Evolutionary conservation across 2,113 vertebrate species (phyloP).

Genomic region (Phylloscopus whistleri): DNA sequence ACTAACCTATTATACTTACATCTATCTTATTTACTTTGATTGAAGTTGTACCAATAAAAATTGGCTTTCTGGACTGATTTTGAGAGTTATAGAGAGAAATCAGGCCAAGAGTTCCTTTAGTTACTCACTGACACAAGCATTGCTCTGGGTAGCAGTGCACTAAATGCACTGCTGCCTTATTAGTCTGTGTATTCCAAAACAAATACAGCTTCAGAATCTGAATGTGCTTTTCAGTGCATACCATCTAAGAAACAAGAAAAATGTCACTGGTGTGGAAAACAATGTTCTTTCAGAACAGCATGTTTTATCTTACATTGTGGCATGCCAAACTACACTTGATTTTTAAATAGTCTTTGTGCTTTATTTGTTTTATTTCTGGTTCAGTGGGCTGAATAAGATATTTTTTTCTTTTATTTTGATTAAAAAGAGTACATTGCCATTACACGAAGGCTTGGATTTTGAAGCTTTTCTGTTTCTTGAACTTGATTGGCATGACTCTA

Average conservation of each 20-base stretch:
- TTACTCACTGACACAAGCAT: not conserved
- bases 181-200: not conserved
- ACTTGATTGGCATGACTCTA: not conserved
- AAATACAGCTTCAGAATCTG: not conserved
- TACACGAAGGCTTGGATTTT: not conserved
- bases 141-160: not conserved
- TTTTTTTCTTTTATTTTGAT: not conserved
- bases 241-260: not conserved
- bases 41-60: not conserved
- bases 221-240: not conserved
- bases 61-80: not conserved
- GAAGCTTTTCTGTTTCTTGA: not conserved
- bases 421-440: not conserved
- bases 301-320: not conserved
- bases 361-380: not conserved
- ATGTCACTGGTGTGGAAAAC: slow-evolving; percentile 6
- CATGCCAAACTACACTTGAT: not conserved
- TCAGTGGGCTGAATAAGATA: not conserved
- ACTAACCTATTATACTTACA: not conserved
- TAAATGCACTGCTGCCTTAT: not conserved
- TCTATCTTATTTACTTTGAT: not conserved
- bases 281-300: not conserved
- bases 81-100: not conserved
- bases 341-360: not conserved
- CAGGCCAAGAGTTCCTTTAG: not conserved